Evolutionary conservation across 2,888 invertebrate species (phyloP).

Genomic region (Drosophila diplacantha): DNA sequence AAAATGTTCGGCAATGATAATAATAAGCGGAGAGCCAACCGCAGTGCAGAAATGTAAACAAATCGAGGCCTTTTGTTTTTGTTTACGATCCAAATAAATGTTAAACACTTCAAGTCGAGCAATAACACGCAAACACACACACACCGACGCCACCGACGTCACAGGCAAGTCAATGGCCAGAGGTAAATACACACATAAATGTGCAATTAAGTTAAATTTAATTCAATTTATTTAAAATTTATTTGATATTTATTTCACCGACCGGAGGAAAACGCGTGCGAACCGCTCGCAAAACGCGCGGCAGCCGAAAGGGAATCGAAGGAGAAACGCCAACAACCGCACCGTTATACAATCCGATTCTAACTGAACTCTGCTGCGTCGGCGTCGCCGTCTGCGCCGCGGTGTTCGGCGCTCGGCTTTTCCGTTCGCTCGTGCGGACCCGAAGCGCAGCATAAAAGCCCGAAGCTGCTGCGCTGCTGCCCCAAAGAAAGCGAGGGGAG

Average conservation of each 20-base stretch:
- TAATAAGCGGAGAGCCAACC: slow-evolving; percentile 18
- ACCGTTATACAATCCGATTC: slow-evolving; percentile 74
- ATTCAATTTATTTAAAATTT: slow-evolving; percentile 38
- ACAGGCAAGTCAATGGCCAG: slow-evolving; percentile 27
- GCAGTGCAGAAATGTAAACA: slow-evolving; percentile 31
- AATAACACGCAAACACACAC: slow-evolving; percentile 15
- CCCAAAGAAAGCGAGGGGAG: slow-evolving; percentile 24
- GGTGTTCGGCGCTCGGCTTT: slow-evolving; percentile 36
- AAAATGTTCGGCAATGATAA: slow-evolving; percentile 6
- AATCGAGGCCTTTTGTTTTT: slow-evolving; percentile 21
- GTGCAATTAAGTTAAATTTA: slow-evolving; percentile 38
- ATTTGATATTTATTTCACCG: slow-evolving; percentile 25
- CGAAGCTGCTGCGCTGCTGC: slow-evolving; percentile 21
- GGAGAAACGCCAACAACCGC: slow-evolving; percentile 54
- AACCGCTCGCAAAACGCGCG: slow-evolving; percentile 52
- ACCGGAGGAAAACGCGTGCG: slow-evolving; percentile 33
- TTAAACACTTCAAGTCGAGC: slow-evolving; percentile 34
- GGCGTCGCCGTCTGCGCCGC: slow-evolving; percentile 52
- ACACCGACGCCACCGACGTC: slow-evolving; percentile 22
- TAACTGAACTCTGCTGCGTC: slow-evolving; percentile 66
- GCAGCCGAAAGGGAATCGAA: slow-evolving; percentile 14
- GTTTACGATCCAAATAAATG: slow-evolving; percentile 40
- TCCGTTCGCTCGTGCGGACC: slow-evolving; percentile 27
- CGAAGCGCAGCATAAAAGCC: slow-evolving; percentile 64
- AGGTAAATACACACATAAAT: slow-evolving; percentile 23